phyloP scores from a whole-genome alignment of 2,888 invertebrate genomes.

The Drosophila phalerata region DNA sequence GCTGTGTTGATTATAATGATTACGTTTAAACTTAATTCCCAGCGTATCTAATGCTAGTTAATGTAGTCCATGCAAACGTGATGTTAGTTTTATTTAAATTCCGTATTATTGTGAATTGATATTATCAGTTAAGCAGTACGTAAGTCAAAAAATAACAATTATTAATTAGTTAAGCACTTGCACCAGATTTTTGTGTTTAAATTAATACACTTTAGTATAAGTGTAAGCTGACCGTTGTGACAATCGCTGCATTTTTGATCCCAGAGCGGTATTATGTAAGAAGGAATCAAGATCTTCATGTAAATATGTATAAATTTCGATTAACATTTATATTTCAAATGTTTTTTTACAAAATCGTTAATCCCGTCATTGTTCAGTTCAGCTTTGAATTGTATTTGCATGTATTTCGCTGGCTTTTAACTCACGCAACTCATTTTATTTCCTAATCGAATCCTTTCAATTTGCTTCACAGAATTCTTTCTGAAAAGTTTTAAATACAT shows the following conservation, averaged over 20 bases:
- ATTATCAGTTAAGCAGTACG: conserved; percentile 21
- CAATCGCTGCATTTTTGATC: conserved; percentile 29
- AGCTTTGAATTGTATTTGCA: conserved; percentile 35
- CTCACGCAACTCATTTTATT: conserved; percentile 3
- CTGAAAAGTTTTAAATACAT: conserved; percentile 1
- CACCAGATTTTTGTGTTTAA: conserved; percentile 21
- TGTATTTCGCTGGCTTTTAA: conserved; percentile 35
- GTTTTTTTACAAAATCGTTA: conserved; percentile 1
- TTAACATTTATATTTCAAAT: conserved; percentile 8
- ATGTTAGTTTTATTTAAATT: conserved; percentile 53
- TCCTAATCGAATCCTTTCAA: background rate
- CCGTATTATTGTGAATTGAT: conserved; percentile 36
- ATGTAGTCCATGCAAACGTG: conserved; percentile 37
- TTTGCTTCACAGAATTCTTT: background rate
- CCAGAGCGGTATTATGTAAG: conserved; percentile 29
- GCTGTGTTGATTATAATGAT: conserved; percentile 22
- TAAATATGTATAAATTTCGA: conserved; percentile 29
- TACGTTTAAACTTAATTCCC: conserved; percentile 24
- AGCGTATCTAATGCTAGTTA: conserved; percentile 32
- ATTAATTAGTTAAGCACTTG: conserved; percentile 57
- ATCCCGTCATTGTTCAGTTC: conserved; percentile 10
- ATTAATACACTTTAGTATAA: conserved; percentile 19
- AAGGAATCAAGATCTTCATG: conserved; percentile 11
- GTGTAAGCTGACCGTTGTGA: conserved; percentile 25
- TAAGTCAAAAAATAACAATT: conserved; percentile 29